Evolutionary conservation across 2,888 invertebrate species (phyloP).

Genomic region (Candidula unifasciata): DNA sequence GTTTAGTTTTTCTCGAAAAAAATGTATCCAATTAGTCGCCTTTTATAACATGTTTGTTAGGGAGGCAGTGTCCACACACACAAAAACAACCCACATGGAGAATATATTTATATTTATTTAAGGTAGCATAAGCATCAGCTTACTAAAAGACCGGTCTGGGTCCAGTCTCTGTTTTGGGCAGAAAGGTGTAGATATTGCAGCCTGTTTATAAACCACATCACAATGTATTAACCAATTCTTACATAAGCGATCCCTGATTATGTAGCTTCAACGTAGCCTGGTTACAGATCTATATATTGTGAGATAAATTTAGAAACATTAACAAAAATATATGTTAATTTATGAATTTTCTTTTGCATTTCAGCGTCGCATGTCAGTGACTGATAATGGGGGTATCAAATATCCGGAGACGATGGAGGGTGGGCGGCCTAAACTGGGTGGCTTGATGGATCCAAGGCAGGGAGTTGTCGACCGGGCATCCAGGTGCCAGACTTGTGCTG

Average conservation of each 20-base stretch:
- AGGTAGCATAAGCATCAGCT: no score
- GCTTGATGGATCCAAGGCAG: constrained; percentile 99
- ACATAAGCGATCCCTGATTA: no score
- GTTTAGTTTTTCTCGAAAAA: no score
- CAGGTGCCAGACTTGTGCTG: constrained; percentile 78
- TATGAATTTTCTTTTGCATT: constrained; percentile 60
- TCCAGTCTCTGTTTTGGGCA: no score
- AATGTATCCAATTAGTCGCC: no score
- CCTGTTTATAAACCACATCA: not conserved
- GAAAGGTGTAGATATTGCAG: no score
- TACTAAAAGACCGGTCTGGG: no score
- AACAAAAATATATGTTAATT: not conserved
- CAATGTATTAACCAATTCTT: not conserved
- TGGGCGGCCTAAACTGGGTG: constrained; percentile 97
- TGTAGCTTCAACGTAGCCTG: no score
- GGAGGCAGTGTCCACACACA: no score
- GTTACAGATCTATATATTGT: not conserved
- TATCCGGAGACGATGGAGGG: constrained; percentile 99
- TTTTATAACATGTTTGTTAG: no score
- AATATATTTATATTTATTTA: no score
- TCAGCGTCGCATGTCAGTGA: constrained; percentile 96
- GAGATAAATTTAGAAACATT: not conserved
- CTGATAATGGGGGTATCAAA: constrained; percentile 91
- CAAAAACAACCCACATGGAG: no score
- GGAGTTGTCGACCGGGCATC: constrained; percentile 96